Evolutionary conservation across 2,888 invertebrate species (phyloP), one percentile per base, ranked within the genome.

Genomic region (Noctua janthe): DNA sequence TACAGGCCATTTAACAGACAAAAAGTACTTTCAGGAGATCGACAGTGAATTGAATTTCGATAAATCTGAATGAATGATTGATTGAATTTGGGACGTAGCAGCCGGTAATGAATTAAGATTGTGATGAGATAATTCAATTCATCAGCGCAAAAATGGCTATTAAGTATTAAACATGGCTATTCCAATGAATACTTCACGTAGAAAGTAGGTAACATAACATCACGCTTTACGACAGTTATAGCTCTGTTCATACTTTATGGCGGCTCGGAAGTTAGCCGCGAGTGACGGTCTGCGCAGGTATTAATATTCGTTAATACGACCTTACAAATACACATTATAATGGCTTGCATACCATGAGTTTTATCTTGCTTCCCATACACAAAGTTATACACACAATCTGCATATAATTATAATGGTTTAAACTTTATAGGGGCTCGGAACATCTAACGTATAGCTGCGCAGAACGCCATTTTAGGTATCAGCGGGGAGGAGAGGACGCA

Each of bases 61-160:
- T 89, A 73, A 89, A 85, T 85, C 70, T 49, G 39, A 76, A 67
- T 64, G 29, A 64, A 64, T 87, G 83, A 89, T 87, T 78, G 81
- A 89, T 85, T 85, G 79, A 71, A 73, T 83, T 83, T 56, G 47
- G 64, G 66, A 54, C 49, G 51, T 64, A 73, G 59, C 75, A 39
- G 56, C 64, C 71, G 76, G 64, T 62, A 70, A 74, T 78, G 67
- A 72, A 87, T 73, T 75, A 62, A 74, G 79, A 75, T 80, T 69
- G 43, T 72, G 64, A 78, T 73, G 78, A 71, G 80, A 73, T 72
- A 69, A 78, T 78, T 78, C 23, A 72, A 62, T 62, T 75, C 67
- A 69, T 78, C 47, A 64, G n/a, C 35, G n/a, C 29, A 51, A 39
- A 67, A 82, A 74, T 20, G 43, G n/a, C 74, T 39, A 23, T 20